These are phyloP conservation scores for Trachelus troglodyta DNA, from an alignment of 2,888 invertebrate genomes.

Conservation along the genomic window DNA sequence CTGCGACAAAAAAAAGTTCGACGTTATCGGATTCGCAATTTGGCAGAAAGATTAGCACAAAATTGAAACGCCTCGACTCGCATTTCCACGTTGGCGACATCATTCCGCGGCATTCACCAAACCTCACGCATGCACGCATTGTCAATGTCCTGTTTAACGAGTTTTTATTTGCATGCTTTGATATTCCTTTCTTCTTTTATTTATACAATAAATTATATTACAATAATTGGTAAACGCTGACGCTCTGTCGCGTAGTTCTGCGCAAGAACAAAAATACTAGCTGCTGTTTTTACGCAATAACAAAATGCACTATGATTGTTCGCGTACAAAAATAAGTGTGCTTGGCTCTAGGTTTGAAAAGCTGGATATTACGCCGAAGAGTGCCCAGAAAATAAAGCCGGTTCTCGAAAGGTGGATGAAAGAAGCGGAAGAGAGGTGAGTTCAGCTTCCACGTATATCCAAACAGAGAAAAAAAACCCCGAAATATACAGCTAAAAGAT, in stretches of 20 bases:
- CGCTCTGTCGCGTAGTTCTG: background rate
- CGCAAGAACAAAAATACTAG: background rate
- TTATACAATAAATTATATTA: conserved; percentile 30
- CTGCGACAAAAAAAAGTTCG: background rate
- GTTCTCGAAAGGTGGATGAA: conserved; percentile 99
- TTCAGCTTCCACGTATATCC: conserved; percentile 31
- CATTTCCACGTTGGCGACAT: conserved; percentile 60
- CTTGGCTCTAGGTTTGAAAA: conserved; percentile 93
- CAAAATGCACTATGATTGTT: background rate
- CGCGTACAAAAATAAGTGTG: conserved; percentile 49
- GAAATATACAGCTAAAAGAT: background rate
- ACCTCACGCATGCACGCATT: conserved; percentile 65
- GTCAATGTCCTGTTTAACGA: conserved; percentile 65
- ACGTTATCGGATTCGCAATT: background rate
- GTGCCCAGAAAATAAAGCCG: conserved; percentile 99
- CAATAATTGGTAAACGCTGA: background rate
- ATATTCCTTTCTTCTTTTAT: conserved; percentile 16
- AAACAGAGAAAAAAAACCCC: background rate
- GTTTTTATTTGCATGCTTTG: conserved; percentile 3
- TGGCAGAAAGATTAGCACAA: background rate
- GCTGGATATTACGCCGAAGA: conserved; percentile 98
- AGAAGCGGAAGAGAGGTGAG: conserved; percentile 96
- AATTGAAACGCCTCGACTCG: conserved; percentile 32
- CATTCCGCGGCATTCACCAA: conserved; percentile 64
- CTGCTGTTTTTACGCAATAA: conserved; percentile 3